These are phyloP conservation scores for Paraescarpia echinospica DNA, from an alignment of 1,140 invertebrate species.

Conservation along the genomic window DNA sequence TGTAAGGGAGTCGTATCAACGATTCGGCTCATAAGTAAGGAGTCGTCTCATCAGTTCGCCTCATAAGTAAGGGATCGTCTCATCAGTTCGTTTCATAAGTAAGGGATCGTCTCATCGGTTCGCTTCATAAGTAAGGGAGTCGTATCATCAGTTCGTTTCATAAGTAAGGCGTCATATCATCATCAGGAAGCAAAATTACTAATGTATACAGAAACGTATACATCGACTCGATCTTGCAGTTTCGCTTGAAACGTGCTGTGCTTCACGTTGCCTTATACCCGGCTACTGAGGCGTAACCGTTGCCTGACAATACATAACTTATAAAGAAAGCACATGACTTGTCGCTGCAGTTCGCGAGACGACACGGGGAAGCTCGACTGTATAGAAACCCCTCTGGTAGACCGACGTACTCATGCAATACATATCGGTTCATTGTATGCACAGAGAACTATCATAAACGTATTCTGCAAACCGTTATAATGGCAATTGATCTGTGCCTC, in stretches of 20 bases:
- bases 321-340: neutral
- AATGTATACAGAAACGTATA: neutral
- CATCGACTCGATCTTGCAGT: too few relatives aligned
- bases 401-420: neutral
- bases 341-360: neutral
- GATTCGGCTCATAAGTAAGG: too few relatives aligned
- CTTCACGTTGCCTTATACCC: too few relatives aligned
- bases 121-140: too few relatives aligned
- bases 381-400: neutral
- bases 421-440: neutral
- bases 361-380: neutral
- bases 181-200: too few relatives aligned
- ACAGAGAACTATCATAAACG: neutral
- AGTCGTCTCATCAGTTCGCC: too few relatives aligned
- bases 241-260: neutral
- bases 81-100: too few relatives aligned
- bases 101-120: too few relatives aligned
- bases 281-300: neutral
- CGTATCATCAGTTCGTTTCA: too few relatives aligned
- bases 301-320: neutral
- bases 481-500: neutral
- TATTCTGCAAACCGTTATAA: neutral
- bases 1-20: too few relatives aligned
- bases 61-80: too few relatives aligned
- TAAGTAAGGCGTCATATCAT: too few relatives aligned